A percentile compares a stretch with the other conserved stretches of the same genome.
Conservation (phyloP, 2,888 invertebrate genomes). For the Caenorhabditis japonica region DNA sequence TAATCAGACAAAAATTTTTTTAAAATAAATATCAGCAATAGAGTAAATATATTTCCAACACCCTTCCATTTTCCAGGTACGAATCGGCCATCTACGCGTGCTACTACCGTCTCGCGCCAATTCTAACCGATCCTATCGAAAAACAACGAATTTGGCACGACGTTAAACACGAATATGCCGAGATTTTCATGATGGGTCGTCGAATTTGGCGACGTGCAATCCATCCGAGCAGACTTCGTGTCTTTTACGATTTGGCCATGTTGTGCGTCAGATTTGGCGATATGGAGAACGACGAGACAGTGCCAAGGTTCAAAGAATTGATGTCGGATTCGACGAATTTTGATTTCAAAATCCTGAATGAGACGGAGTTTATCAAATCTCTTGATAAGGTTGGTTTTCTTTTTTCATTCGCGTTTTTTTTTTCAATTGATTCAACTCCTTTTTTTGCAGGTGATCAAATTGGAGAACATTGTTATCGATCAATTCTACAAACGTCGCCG, state of each 20-base stretch:
- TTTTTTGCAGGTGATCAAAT: conserved; percentile 56
- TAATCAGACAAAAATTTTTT: too few relatives aligned
- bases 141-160: conserved; percentile 64
- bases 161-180: conserved; percentile 66
- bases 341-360: conserved; percentile 65
- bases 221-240: conserved; percentile 63
- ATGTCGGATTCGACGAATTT: conserved; percentile 62
- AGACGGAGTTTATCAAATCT: conserved; percentile 65
- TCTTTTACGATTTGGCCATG: conserved; percentile 69
- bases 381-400: conserved; percentile 60
- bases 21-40: too few relatives aligned
- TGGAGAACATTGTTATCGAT: conserved; percentile 68
- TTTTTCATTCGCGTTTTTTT: not conserved
- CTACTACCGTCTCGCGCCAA: conserved; percentile 68
- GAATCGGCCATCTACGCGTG: conserved; percentile 68
- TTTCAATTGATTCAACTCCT: not conserved
- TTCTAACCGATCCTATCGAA: conserved; percentile 55
- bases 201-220: conserved; percentile 67
- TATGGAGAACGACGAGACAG: conserved; percentile 59
- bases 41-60: not conserved
- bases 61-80: conserved; percentile 54
- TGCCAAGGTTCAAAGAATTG: conserved; percentile 56
- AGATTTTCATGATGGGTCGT: conserved; percentile 68
- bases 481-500: conserved; percentile 65
- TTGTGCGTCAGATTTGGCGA: conserved; percentile 63